Evolutionary conservation across 2,113 vertebrate genomes (phyloP), one percentile per base, ranked within the genome.

Genomic region (Pardalotus punctatus): DNA sequence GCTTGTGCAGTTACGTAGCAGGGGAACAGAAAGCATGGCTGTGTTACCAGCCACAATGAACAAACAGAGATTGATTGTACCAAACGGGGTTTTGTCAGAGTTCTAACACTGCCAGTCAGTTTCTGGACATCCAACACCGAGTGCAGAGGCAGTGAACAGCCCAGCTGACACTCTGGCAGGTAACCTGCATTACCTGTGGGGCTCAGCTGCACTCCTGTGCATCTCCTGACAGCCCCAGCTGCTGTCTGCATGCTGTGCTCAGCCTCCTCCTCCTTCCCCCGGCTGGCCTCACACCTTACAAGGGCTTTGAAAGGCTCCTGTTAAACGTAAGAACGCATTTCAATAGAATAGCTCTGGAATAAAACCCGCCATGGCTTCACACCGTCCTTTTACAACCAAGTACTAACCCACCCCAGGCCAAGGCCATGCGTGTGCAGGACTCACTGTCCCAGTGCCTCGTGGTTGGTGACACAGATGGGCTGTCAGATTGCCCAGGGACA

Each of bases 361-460:
- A 86, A 91, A 54, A 27, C 56, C 53, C n/a, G 38, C 64, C 54
- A 5, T 3, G 12, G 33, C 33, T 74, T 90, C 45, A 10, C 24
- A 36, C 15, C 24, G 53, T 78, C 77, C 61, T 74, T 83, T 48
- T 83, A 57, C 31, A 56, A 83, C 42, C 17, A 77, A 33, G 9
- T 29, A 69, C 36, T 6, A 54, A 77, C 22, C 20, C 50, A 48
- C 4, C 48, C 61, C 54, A 54, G 28, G 42, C 64, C 38, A 56
- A 45, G 25, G 82, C 24, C 0, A 0, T 29, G 67, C 25, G 2
- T 0, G 10, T 20, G 23, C 6, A 65, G 31, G 12, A 38, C 20
- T 70, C 28, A 7, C 6, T 43, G 45, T 54, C 20, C 21, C 38
- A 28, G 38, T 25, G 62, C 57, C 19, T 47, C 24, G 0, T 3